Conservation (phyloP, 2,888 invertebrate species). For the Drosophila kokeensis region DNA sequence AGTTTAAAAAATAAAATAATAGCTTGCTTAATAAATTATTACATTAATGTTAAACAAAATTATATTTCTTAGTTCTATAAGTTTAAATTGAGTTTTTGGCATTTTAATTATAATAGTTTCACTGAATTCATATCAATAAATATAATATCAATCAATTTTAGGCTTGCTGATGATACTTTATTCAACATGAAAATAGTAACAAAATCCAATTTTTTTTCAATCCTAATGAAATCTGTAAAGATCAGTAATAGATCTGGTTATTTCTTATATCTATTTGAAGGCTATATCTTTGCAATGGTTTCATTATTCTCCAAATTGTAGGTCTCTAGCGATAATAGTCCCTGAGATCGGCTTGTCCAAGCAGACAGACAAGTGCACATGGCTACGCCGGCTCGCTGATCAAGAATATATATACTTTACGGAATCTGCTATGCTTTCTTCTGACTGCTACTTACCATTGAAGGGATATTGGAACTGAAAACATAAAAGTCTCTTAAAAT, state of each 20-base stretch:
- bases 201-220: not conserved
- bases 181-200: not conserved
- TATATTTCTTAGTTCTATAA: fast-evolving
- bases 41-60: not conserved
- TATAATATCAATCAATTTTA: too few species aligned
- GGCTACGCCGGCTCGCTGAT: not conserved
- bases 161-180: not conserved
- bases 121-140: too few species aligned
- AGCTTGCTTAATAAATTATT: too few species aligned
- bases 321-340: fast-evolving
- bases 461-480: not conserved
- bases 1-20: too few species aligned
- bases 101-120: not conserved
- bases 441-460: not conserved
- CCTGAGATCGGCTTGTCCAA: not conserved
- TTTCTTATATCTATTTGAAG: not conserved
- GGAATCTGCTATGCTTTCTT: fast-evolving
- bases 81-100: fast-evolving
- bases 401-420: not conserved
- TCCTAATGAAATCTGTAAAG: not conserved
- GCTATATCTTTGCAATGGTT: not conserved
- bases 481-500: not conserved
- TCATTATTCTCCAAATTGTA: not conserved
- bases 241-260: not conserved
- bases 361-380: not conserved